A percentile compares a stretch with the other conserved stretches of the same genome.
Conservation (phyloP, 2,113 vertebrate species). For the Campylomormyrus tamandua region DNA sequence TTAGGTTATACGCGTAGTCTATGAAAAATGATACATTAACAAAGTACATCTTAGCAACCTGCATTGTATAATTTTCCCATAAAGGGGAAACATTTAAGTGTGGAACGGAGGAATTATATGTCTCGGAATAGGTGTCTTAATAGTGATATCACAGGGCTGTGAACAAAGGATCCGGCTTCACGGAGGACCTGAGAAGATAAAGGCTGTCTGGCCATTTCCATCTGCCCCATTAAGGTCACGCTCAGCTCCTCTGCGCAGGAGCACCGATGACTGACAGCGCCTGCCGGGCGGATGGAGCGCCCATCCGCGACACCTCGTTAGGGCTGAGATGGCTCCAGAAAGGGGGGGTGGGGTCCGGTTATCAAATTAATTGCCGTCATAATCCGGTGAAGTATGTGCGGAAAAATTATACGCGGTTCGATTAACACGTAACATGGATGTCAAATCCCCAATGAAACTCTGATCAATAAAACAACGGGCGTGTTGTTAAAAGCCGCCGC, state of each 20-base stretch:
- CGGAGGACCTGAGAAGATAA: constrained; percentile 59
- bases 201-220: constrained; percentile 70
- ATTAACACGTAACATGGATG: constrained; percentile 98
- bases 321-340: constrained; percentile 57
- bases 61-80: constrained; percentile 68
- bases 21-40: constrained; percentile 61
- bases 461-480: constrained; percentile 99
- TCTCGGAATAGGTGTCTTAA: constrained; percentile 59
- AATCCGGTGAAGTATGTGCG: constrained; percentile 82
- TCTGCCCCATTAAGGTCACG: constrained; percentile 69
- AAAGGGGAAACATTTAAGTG: constrained; percentile 58
- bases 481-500: constrained; percentile 97
- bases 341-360: constrained; percentile 59
- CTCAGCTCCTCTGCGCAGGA: constrained; percentile 63
- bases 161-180: constrained; percentile 60
- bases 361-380: constrained; percentile 96
- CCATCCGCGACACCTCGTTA: constrained; percentile 69
- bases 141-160: constrained; percentile 58
- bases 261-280: constrained; percentile 71
- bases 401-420: constrained; percentile 93
- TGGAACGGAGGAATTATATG: constrained; percentile 60
- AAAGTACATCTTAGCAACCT: constrained; percentile 54
- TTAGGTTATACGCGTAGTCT: constrained; percentile 50
- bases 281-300: constrained; percentile 77
- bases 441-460: constrained; percentile 96